Percentiles rank a stretch among this genome's conserved stretches.
Evolutionary conservation across 2,113 vertebrate genomes (phyloP).

Genomic region (Lophochroa leadbeateri): DNA sequence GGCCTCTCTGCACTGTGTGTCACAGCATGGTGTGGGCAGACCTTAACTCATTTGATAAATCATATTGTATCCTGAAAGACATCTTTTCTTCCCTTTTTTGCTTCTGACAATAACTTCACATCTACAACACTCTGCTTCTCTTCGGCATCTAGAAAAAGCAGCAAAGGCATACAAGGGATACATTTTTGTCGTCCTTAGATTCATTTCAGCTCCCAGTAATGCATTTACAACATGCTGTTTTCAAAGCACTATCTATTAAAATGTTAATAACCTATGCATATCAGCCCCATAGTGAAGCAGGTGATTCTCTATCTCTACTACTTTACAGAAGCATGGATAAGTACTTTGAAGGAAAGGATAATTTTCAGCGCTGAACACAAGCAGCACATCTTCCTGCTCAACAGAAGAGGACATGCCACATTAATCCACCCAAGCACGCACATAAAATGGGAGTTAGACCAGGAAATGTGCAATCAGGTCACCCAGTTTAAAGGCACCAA

Average conservation of each 20-base stretch:
- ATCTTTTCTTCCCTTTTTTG: not conserved
- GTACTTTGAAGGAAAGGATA: not conserved
- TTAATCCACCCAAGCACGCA: not conserved
- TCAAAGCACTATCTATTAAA: slow-evolving; percentile 9
- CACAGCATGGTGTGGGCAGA: not conserved
- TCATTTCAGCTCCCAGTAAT: slow-evolving; percentile 1
- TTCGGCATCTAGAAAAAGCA: not conserved
- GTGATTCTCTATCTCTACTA: not conserved
- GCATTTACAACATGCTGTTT: slow-evolving; percentile 2
- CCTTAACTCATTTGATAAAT: not conserved
- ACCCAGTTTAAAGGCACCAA: not conserved
- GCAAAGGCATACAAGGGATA: not conserved
- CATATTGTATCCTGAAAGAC: not conserved
- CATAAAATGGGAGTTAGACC: not conserved
- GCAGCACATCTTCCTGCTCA: not conserved
- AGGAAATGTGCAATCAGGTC: not conserved
- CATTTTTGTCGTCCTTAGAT: not conserved
- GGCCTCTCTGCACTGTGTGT: not conserved
- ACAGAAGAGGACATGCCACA: not conserved
- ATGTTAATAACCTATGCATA: not conserved
- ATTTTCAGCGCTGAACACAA: not conserved
- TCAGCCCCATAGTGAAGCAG: not conserved
- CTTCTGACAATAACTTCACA: not conserved
- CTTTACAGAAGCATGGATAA: not conserved
- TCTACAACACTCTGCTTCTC: not conserved